Conservation (phyloP, 2,113 vertebrate species). For the Sinocyclocheilus rhinocerous region DNA sequence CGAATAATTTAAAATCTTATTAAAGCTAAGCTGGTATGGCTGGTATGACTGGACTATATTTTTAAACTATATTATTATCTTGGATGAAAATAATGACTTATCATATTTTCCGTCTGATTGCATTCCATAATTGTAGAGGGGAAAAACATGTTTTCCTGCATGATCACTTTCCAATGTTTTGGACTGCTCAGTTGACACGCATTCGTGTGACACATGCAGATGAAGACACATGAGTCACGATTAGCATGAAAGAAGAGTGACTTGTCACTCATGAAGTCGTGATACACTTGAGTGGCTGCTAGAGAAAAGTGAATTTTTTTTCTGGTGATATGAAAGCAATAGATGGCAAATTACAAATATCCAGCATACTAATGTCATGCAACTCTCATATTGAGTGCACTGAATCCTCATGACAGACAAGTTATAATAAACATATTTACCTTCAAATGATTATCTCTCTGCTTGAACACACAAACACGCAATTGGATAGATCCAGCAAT, state of each 20-base stretch:
- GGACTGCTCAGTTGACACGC: conserved; percentile 51
- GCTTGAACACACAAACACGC: conserved; percentile 40
- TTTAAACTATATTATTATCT: neutral
- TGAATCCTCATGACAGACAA: neutral
- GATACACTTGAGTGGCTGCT: conserved; percentile 29
- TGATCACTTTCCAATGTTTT: conserved; percentile 33
- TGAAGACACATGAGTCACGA: conserved; percentile 59
- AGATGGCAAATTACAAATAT: conserved; percentile 12
- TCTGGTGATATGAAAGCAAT: neutral
- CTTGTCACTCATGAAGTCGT: conserved; percentile 7
- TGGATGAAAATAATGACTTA: neutral
- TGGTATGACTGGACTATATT: neutral
- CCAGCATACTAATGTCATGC: neutral
- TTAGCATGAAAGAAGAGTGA: conserved; percentile 46
- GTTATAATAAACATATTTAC: conserved; percentile 17
- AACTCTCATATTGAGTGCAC: neutral
- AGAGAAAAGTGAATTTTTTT: neutral
- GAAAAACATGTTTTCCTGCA: conserved; percentile 7
- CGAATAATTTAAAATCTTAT: neutral
- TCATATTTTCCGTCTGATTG: neutral
- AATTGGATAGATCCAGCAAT: conserved; percentile 34
- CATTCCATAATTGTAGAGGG: neutral
- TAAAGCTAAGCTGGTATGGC: neutral
- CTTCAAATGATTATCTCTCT: conserved; percentile 38
- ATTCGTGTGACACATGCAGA: conserved; percentile 38